Evolutionary conservation across 2,113 vertebrate species (phyloP).

Genomic region (Pollachius pollachius): DNA sequence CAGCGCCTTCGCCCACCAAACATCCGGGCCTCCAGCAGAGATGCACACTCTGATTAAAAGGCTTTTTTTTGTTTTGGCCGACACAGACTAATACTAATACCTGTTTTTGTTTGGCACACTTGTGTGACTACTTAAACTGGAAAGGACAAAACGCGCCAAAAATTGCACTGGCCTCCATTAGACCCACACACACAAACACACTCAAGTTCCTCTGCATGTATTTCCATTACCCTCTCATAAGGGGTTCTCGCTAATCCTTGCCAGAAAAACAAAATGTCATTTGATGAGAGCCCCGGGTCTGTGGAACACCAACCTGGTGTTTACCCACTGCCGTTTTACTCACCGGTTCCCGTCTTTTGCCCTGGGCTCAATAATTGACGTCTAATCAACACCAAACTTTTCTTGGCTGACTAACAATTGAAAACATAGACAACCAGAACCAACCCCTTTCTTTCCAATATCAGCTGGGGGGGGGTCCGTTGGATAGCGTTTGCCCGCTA

Average conservation of each 20-base stretch:
- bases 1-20: not conserved
- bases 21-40: not conserved
- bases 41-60: not conserved
- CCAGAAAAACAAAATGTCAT: constrained; percentile 65
- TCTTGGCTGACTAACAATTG: constrained; percentile 45
- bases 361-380: constrained; percentile 51
- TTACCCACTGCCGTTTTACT: constrained; percentile 47
- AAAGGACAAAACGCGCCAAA: not conserved
- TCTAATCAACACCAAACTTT: constrained; percentile 63
- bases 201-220: constrained; percentile 33
- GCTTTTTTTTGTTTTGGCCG: not conserved
- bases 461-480: constrained; percentile 29
- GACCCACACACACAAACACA: constrained; percentile 6
- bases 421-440: constrained; percentile 33
- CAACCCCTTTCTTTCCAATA: constrained; percentile 40
- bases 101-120: not conserved
- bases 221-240: constrained; percentile 67
- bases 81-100: not conserved
- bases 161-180: no score
- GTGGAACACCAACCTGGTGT: constrained; percentile 45
- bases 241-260: constrained; percentile 67
- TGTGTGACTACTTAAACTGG: not conserved
- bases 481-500: constrained; percentile 10
- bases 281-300: constrained; percentile 46
- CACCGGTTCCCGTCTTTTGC: constrained; percentile 33